Conservation (phyloP, 2,888 invertebrate genomes). For the Crossocerus cetratus region DNA sequence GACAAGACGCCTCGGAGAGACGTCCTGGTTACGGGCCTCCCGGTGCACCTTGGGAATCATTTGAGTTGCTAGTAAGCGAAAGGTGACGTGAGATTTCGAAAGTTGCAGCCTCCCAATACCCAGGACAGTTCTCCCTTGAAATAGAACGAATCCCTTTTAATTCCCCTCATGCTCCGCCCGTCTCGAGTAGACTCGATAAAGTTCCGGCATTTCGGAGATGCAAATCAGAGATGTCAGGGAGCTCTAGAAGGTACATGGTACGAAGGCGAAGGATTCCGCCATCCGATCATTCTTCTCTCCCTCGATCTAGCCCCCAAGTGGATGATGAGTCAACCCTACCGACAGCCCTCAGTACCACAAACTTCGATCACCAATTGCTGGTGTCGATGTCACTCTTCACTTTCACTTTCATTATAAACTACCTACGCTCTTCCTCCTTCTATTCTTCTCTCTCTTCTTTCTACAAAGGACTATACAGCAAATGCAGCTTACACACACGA, state of each 20-base stretch:
- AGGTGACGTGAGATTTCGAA: no score
- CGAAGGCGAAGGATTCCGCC: slow-evolving; percentile 1
- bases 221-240: slow-evolving; percentile 2
- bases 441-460: slow-evolving; percentile 2
- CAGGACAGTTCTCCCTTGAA: no score
- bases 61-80: no score
- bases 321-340: slow-evolving; percentile 20
- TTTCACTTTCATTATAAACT: not conserved
- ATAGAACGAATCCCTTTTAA: no score
- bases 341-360: slow-evolving; percentile 11
- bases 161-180: no score
- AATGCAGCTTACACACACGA: not conserved
- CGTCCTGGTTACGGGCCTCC: no score
- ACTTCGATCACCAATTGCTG: slow-evolving; percentile 9
- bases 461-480: not conserved
- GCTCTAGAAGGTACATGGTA: not conserved
- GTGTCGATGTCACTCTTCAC: not conserved
- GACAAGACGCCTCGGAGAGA: not conserved
- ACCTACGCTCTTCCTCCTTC: not conserved
- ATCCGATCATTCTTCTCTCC: slow-evolving; percentile 15
- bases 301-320: slow-evolving; percentile 13
- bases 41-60: no score
- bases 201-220: not conserved
- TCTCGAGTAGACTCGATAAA: no score
- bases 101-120: no score